Conservation (phyloP, 2,113 vertebrate genomes). For the Dipodomys spectabilis region DNA sequence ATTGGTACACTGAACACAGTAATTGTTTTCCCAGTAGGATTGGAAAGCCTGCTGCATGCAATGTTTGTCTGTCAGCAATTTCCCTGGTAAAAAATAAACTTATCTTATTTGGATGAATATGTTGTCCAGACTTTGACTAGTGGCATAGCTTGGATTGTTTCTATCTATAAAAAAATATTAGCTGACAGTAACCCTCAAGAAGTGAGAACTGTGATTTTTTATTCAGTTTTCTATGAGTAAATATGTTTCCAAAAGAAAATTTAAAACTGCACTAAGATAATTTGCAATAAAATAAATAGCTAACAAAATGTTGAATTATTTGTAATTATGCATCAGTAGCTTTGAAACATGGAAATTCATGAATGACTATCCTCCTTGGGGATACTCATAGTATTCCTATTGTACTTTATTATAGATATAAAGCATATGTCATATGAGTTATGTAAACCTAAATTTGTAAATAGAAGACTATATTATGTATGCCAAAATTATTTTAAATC, state of each 20-base stretch:
- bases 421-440: not conserved
- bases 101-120: constrained; percentile 17
- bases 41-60: not conserved
- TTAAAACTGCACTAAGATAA: not conserved
- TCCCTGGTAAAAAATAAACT: not conserved
- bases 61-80: not conserved
- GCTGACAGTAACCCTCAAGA: not conserved
- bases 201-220: not conserved
- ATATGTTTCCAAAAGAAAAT: not conserved
- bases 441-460: constrained; percentile 31
- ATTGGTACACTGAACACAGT: not conserved
- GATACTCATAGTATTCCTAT: not conserved
- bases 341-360: constrained; percentile 1
- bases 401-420: not conserved
- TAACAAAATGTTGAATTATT: not conserved
- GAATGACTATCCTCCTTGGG: not conserved
- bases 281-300: not conserved
- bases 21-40: not conserved
- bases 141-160: not conserved
- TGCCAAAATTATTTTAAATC: constrained; percentile 21
- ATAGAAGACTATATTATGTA: not conserved
- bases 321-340: constrained; percentile 14
- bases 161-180: constrained; percentile 13
- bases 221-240: not conserved
- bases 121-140: not conserved